phyloP scores from a whole-genome alignment of 2,888 invertebrate genomes.

The Chymomyza procnemis region DNA sequence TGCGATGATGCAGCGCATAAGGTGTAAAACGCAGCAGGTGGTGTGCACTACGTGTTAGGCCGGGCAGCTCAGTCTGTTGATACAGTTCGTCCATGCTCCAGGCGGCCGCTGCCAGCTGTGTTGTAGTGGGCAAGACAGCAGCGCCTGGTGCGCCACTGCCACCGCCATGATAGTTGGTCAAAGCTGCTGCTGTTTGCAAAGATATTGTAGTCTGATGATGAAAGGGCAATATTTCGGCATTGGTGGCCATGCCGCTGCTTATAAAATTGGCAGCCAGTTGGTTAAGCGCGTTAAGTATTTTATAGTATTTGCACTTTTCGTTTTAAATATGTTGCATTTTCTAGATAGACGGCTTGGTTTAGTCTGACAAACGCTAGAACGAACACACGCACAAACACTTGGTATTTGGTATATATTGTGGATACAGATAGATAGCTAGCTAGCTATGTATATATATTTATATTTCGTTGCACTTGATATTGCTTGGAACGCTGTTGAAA shows the following conservation, averaged over 20 bases:
- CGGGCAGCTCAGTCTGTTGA: conserved; percentile 78
- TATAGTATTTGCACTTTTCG: not conserved
- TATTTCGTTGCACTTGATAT: conserved; percentile 15
- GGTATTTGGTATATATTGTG: not conserved
- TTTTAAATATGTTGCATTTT: conserved; percentile 31
- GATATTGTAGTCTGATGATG: conserved; percentile 77
- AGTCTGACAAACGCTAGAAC: conserved; percentile 12
- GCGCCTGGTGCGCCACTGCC: conserved; percentile 50
- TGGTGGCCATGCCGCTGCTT: conserved; percentile 72
- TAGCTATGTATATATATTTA: not conserved
- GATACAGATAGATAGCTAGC: not conserved
- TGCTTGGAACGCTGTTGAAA: conserved; percentile 5
- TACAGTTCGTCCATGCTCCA: conserved; percentile 75
- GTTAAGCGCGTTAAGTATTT: not conserved
- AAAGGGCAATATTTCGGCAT: conserved; percentile 77
- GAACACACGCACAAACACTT: conserved; percentile 31
- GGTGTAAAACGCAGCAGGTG: conserved; percentile 80
- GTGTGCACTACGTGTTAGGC: conserved; percentile 76
- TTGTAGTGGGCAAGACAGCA: conserved; percentile 53
- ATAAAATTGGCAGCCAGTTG: conserved; percentile 7
- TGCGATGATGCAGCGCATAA: conserved; percentile 85
- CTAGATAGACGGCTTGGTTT: conserved; percentile 12
- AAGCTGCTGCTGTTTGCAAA: conserved; percentile 75
- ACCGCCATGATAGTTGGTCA: conserved; percentile 76
- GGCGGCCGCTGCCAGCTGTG: conserved; percentile 53